phyloP scores from a whole-genome alignment of 2,888 invertebrate species.

The Anoplius nigerrimus region DNA sequence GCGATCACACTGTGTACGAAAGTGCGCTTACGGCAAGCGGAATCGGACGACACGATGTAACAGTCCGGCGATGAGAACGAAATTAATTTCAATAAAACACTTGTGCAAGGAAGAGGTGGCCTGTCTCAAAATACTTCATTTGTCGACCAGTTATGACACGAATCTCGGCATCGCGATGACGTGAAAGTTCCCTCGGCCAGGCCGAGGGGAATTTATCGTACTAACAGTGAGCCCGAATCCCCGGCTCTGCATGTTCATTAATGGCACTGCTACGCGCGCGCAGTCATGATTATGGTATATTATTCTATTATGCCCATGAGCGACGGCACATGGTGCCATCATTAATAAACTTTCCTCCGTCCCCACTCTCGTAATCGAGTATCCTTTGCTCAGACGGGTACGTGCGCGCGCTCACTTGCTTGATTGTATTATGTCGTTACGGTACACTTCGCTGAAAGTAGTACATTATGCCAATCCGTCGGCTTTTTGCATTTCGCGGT shows the following conservation, averaged over 20 bases:
- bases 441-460: neutral
- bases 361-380: conserved; percentile 12
- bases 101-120: conserved; percentile 6
- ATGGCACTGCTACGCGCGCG: conserved; percentile 3
- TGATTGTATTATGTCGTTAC: conserved; percentile 13
- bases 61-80: conserved; percentile 14
- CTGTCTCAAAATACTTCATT: neutral
- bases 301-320: conserved; percentile 10
- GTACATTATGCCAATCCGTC: neutral
- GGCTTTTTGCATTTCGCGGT: neutral
- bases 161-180: no score
- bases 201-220: neutral
- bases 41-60: conserved; percentile 34
- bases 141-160: no score
- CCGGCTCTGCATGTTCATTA: conserved; percentile 11
- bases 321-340: conserved; percentile 6
- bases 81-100: conserved; percentile 31
- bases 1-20: no score
- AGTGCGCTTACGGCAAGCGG: no score
- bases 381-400: conserved; percentile 15
- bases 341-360: conserved; percentile 23
- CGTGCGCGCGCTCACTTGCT: no score
- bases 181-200: no score
- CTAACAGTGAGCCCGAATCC: neutral
- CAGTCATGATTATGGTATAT: conserved; percentile 15